Evolutionary conservation across 2,113 vertebrate genomes (phyloP).

Genomic region (Tragelaphus buxtoni): DNA sequence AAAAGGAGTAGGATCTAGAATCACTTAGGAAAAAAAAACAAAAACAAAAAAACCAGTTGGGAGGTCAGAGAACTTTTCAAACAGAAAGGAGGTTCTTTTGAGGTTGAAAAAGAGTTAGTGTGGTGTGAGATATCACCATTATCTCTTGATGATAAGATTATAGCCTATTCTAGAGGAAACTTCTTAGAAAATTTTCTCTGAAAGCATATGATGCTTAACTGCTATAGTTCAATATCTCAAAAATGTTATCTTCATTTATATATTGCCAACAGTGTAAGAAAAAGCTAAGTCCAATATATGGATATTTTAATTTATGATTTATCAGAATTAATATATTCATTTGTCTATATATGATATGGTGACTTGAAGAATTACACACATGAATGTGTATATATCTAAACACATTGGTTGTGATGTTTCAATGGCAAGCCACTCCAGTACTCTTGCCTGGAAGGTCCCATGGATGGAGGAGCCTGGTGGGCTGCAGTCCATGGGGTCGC

Average conservation of each 20-base stretch:
- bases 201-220: not conserved
- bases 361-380: not conserved
- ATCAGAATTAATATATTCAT: not conserved
- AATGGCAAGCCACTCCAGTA: too few relatives aligned
- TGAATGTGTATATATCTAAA: too few relatives aligned
- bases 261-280: not conserved
- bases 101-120: not conserved
- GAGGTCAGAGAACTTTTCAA: not conserved
- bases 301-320: not conserved
- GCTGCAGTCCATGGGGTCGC: too few relatives aligned
- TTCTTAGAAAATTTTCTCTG: not conserved
- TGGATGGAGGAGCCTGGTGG: too few relatives aligned
- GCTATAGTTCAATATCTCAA: not conserved
- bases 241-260: not conserved
- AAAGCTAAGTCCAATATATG: not conserved
- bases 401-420: too few relatives aligned
- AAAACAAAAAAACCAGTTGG: not conserved
- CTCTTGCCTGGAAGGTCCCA: too few relatives aligned
- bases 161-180: not conserved
- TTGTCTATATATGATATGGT: too few relatives aligned
- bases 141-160: not conserved
- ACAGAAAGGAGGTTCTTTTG: not conserved
- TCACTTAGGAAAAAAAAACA: not conserved
- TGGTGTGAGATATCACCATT: not conserved
- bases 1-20: not conserved